phyloP scores from a whole-genome alignment of 2,797 vertebrate species.

The Gambelia wislizenii region DNA sequence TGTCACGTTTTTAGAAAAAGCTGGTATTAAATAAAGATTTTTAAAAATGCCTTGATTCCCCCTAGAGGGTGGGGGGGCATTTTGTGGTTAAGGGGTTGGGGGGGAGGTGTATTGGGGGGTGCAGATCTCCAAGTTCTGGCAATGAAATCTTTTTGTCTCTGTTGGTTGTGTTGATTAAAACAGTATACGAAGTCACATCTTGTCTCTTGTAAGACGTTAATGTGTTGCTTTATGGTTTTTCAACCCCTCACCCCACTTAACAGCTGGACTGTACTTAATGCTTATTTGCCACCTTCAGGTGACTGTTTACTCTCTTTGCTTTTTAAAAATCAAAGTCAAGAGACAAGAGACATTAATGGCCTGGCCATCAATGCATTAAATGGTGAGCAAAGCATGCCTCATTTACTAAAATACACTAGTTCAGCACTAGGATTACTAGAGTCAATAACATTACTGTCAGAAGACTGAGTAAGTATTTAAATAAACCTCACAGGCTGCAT shows the following conservation, averaged over 20 bases:
- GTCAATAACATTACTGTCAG: background rate
- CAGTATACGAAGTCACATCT: background rate
- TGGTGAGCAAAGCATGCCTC: conserved; percentile 6
- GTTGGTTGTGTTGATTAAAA: background rate
- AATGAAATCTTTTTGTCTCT: background rate
- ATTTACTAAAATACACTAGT: conserved; percentile 6
- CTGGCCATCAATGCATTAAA: conserved; percentile 15
- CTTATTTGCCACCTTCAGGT: background rate
- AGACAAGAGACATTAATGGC: conserved; percentile 17
- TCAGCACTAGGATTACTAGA: background rate
- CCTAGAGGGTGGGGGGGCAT: too few species aligned
- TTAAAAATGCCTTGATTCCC: too few species aligned
- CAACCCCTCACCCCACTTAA: background rate
- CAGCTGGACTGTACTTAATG: background rate
- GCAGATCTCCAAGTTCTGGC: too few species aligned
- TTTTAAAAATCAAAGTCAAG: background rate
- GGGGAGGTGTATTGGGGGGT: too few species aligned
- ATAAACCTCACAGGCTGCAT: background rate
- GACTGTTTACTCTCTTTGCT: background rate
- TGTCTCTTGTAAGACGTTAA: background rate
- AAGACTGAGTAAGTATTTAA: background rate
- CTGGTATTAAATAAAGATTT: too few species aligned
- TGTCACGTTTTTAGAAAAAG: too few species aligned
- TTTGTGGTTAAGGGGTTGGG: too few species aligned
- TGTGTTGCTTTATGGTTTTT: accelerated